These are phyloP conservation scores for Protobothrops mucrosquamatus DNA, from an alignment of 2,113 vertebrate species.

Conservation along the genomic window DNA sequence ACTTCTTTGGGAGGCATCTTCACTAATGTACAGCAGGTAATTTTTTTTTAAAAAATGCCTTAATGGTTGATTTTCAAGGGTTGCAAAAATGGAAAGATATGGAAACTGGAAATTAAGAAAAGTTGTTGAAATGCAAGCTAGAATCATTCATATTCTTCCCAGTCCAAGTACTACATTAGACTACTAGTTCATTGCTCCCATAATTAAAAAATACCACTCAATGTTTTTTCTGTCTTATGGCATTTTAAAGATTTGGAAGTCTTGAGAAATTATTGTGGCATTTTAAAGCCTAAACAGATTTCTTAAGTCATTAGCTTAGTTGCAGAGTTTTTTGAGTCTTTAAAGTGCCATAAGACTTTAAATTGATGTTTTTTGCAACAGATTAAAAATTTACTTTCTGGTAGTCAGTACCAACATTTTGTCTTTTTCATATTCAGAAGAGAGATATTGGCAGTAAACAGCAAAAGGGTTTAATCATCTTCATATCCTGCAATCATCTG, in stretches of 20 bases:
- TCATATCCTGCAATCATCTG: neutral
- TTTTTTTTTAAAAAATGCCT: neutral
- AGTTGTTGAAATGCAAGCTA: neutral
- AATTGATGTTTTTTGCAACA: neutral
- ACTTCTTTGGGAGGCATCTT: constrained; percentile 78
- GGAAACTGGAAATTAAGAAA: neutral
- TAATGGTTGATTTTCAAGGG: neutral
- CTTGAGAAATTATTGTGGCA: neutral
- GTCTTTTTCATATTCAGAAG: neutral
- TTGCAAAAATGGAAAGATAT: neutral
- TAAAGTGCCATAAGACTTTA: neutral
- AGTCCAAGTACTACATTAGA: neutral
- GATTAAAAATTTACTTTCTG: neutral
- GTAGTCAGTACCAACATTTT: neutral
- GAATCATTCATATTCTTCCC: neutral
- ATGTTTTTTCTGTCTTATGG: neutral
- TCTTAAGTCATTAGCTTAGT: neutral
- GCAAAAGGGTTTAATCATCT: neutral
- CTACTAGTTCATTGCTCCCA: neutral
- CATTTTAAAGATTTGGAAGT: neutral
- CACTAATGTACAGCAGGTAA: constrained; percentile 81
- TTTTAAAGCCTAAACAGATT: neutral
- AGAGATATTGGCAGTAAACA: neutral
- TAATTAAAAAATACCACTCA: neutral
- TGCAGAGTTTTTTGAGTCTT: neutral